A percentile compares a stretch with the other conserved stretches of the same genome.
Evolutionary conservation across 2,888 invertebrate genomes (phyloP).

Genomic region (Rhagophthalmus giganteus): DNA sequence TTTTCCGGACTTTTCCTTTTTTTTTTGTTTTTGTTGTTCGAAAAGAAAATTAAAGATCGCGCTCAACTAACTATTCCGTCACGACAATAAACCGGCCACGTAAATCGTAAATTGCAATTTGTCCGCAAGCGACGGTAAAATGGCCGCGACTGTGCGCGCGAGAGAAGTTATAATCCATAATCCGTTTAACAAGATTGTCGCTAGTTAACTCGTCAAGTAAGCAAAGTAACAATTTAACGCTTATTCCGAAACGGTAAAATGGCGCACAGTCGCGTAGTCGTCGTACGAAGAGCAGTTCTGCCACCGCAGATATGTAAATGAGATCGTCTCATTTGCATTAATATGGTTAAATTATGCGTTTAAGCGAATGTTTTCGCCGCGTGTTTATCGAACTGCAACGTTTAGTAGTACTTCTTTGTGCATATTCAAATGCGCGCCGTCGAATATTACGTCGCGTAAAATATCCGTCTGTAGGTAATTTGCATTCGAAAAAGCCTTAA

Average conservation of each 20-base stretch:
- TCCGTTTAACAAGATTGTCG: slow-evolving; percentile 12
- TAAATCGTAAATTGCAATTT: no score
- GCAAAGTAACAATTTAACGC: slow-evolving; percentile 12
- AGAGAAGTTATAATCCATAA: neutral
- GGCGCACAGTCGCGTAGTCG: slow-evolving; percentile 5
- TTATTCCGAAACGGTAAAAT: slow-evolving; percentile 9
- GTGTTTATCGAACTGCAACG: slow-evolving; percentile 18
- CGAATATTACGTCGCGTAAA: neutral
- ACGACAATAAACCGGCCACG: no score
- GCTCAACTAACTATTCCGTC: no score
- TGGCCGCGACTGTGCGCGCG: no score
- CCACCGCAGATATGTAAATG: slow-evolving; percentile 27
- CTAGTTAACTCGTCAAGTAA: slow-evolving; percentile 11
- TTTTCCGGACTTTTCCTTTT: no score
- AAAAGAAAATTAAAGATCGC: no score
- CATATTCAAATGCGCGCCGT: neutral
- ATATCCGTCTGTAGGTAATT: neutral
- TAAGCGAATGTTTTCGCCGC: slow-evolving; percentile 32
- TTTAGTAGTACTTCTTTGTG: slow-evolving; percentile 8
- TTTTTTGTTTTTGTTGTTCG: no score
- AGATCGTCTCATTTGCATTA: slow-evolving; percentile 31
- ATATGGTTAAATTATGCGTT: slow-evolving; percentile 32
- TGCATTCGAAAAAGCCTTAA: no score
- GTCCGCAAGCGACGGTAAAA: neutral
- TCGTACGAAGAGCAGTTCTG: slow-evolving; percentile 16